Conservation (phyloP, 2,797 vertebrate genomes). For the Sciurus vulgaris region DNA sequence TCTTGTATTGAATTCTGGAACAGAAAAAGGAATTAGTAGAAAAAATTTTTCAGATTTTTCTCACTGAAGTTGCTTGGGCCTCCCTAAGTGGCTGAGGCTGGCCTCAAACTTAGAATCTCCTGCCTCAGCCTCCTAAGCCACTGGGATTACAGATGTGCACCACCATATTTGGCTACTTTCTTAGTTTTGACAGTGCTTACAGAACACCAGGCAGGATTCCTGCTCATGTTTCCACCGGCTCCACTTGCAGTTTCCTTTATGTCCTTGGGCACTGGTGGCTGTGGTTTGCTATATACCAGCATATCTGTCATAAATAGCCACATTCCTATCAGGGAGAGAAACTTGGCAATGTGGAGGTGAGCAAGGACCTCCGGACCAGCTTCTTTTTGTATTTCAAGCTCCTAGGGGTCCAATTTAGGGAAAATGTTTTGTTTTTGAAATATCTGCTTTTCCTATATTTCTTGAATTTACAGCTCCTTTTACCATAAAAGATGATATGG, state of each 20-base stretch:
- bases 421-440: conserved; percentile 54
- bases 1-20: conserved; percentile 65
- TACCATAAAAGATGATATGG: conserved; percentile 3
- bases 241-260: background rate
- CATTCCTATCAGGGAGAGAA: background rate
- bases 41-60: background rate
- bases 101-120: no score
- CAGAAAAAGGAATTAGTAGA: conserved; percentile 54
- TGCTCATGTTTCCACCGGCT: background rate
- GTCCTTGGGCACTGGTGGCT: background rate
- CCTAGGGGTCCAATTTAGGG: conserved; percentile 49
- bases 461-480: conserved; percentile 34
- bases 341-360: background rate
- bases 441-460: conserved; percentile 41
- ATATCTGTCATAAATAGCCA: background rate
- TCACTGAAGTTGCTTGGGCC: no score
- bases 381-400: conserved; percentile 46
- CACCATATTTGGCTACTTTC: background rate
- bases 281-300: background rate
- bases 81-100: no score
- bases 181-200: conserved; percentile 19
- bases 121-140: no score
- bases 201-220: background rate
- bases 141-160: no score
- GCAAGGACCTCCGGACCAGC: background rate